Evolutionary conservation across 2,888 invertebrate genomes (phyloP).

Genomic region (Eupithecia abbreviata): DNA sequence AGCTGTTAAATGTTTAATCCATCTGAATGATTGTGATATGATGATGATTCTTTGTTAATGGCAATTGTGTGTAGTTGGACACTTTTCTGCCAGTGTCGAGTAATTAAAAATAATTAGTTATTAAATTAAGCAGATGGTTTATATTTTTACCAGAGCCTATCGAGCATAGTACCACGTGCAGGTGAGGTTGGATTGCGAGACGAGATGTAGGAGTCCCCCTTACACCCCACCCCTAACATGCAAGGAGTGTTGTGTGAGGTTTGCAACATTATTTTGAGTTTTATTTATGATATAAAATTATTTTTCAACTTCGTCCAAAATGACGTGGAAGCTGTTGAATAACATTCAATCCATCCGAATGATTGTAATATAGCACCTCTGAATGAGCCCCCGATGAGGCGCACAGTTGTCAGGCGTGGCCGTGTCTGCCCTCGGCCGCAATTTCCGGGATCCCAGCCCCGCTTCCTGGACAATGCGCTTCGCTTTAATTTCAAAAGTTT

Average conservation of each 20-base stretch:
- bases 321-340: neutral
- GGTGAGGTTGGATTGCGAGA: too few species aligned
- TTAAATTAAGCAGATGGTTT: too few species aligned
- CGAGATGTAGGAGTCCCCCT: too few species aligned
- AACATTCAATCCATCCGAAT: neutral
- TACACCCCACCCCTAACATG: too few species aligned
- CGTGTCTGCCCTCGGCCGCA: slow-evolving; percentile 50
- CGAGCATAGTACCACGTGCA: too few species aligned
- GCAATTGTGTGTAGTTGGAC: too few species aligned
- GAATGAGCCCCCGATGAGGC: neutral
- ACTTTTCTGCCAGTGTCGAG: too few species aligned
- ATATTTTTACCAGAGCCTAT: too few species aligned
- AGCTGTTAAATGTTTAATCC: neutral
- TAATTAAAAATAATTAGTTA: too few species aligned
- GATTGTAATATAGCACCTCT: neutral
- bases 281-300: neutral
- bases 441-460: slow-evolving; percentile 63
- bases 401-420: neutral
- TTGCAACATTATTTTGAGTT: too few species aligned
- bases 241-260: too few species aligned
- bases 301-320: neutral
- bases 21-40: neutral
- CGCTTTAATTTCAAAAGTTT: slow-evolving; percentile 57
- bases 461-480: slow-evolving; percentile 57
- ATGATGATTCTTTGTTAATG: too few species aligned